Conservation (phyloP, 2,888 invertebrate genomes). For the Andrena camellia region DNA sequence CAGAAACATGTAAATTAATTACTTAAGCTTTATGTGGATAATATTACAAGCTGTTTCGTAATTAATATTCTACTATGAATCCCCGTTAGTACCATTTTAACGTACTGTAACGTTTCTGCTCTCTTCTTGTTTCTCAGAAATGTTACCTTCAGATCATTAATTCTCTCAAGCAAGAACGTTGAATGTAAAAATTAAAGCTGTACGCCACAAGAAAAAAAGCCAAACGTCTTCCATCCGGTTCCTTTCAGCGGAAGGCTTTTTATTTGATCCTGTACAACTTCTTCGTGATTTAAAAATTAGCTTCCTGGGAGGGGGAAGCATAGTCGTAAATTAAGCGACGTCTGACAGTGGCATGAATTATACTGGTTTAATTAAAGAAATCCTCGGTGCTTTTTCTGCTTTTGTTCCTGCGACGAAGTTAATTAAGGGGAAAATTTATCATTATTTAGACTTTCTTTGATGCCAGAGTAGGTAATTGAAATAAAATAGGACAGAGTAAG, state of each 20-base stretch:
- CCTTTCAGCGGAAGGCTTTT: neutral
- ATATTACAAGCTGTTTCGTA: no score
- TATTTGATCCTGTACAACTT: neutral
- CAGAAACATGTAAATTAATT: neutral
- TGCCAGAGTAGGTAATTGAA: neutral
- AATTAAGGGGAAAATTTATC: neutral
- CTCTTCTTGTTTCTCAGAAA: neutral
- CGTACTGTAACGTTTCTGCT: no score
- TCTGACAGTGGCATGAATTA: slow-evolving; percentile 1
- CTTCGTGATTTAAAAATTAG: neutral
- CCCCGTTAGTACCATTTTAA: neutral
- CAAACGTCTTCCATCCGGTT: neutral
- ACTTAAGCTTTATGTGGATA: neutral
- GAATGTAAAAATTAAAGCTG: neutral
- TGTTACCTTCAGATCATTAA: neutral
- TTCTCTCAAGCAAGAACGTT: neutral
- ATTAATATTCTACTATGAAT: neutral
- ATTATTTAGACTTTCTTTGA: neutral
- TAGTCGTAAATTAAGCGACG: slow-evolving; percentile 5
- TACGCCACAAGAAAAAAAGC: neutral
- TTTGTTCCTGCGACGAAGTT: slow-evolving; percentile 2
- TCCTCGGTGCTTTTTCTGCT: neutral
- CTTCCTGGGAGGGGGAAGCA: neutral
- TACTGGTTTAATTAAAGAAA: slow-evolving; percentile 22
- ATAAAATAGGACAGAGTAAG: no score